Percentiles rank a stretch among this genome's conserved stretches.
Evolutionary conservation across 2,113 vertebrate genomes (phyloP).

Genomic region (Galeopterus variegatus): DNA sequence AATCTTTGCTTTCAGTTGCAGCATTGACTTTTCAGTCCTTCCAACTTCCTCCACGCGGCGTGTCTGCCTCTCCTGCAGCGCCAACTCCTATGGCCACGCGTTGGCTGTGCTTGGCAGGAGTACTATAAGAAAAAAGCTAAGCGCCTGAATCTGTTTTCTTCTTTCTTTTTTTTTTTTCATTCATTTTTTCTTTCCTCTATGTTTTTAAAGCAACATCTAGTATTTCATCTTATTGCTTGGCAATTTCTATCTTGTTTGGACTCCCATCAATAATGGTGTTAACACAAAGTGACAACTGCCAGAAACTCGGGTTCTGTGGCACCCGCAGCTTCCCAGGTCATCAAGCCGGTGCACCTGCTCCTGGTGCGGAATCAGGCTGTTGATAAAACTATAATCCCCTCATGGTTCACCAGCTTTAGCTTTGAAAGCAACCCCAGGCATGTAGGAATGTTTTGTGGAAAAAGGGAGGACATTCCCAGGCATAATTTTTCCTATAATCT

Average conservation of each 20-base stretch:
- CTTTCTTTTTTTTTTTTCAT: background rate
- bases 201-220: slow-evolving; percentile 64
- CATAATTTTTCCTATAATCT: background rate
- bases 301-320: slow-evolving; percentile 33
- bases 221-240: slow-evolving; percentile 52
- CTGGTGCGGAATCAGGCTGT: background rate
- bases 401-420: slow-evolving; percentile 45
- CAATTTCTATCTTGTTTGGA: slow-evolving; percentile 50
- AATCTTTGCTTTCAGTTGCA: background rate
- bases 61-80: slow-evolving; percentile 39
- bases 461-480: background rate
- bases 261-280: slow-evolving; percentile 56
- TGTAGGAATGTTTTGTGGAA: background rate
- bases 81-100: background rate
- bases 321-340: background rate
- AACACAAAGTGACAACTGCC: slow-evolving; percentile 64
- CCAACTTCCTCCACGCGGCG: background rate
- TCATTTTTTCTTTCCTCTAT: slow-evolving; percentile 58
- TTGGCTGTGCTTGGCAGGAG: slow-evolving; percentile 51
- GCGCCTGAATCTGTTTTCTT: slow-evolving; percentile 13
- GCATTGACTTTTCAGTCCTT: slow-evolving; percentile 52
- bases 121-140: slow-evolving; percentile 46
- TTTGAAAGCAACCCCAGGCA: background rate
- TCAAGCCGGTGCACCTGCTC: slow-evolving; percentile 41
- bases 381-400: slow-evolving; percentile 57